phyloP scores from a whole-genome alignment of 2,797 vertebrate species.

The Enteromius fasciolatus region DNA sequence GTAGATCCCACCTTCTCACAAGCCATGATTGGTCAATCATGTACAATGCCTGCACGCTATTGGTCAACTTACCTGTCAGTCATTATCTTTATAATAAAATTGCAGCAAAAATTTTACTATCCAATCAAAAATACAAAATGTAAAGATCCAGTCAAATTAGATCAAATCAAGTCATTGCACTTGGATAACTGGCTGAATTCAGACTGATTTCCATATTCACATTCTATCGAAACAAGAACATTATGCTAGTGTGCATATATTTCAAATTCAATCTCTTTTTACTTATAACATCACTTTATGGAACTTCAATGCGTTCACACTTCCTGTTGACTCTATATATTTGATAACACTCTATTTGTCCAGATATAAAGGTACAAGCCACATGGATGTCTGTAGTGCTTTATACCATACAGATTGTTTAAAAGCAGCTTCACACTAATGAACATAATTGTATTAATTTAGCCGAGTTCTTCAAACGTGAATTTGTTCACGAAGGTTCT shows the following conservation, averaged over 20 bases:
- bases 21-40: not conserved
- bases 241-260: not conserved
- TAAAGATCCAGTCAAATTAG: not conserved
- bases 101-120: too few relatives aligned
- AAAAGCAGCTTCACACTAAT: not conserved
- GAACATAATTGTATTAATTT: not conserved
- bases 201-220: not conserved
- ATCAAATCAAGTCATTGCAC: not conserved
- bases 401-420: not conserved
- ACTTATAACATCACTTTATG: not conserved
- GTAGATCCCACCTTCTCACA: not conserved
- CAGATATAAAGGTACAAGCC: not conserved
- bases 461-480: not conserved
- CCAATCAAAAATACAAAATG: not conserved
- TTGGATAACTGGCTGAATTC: too few relatives aligned
- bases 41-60: not conserved
- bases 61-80: not conserved
- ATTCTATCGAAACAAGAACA: not conserved
- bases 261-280: not conserved
- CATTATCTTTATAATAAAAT: not conserved
- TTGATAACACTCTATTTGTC: not conserved
- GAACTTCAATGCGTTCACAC: not conserved
- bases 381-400: not conserved
- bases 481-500: not conserved
- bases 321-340: not conserved